Conservation (phyloP, 1,140 invertebrate genomes). For the Zaprionus taronus region DNA sequence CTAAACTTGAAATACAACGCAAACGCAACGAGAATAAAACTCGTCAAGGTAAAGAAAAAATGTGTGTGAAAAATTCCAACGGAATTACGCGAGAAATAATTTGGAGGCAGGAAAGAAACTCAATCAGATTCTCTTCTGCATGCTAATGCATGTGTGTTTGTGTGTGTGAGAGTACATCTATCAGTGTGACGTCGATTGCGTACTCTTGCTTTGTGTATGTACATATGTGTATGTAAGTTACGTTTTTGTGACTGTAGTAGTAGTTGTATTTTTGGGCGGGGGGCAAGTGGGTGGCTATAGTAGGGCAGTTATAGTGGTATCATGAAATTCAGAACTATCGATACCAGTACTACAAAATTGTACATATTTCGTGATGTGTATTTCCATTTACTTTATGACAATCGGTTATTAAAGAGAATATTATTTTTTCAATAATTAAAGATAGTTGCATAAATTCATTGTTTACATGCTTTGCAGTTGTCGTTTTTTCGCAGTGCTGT, state of each 20-base stretch:
- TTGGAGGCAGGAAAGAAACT: conserved; percentile 38
- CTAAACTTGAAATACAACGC: conserved; percentile 74
- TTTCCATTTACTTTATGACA: too few species aligned
- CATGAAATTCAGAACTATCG: neutral
- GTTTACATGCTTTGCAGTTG: conserved; percentile 58
- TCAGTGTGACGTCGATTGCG: conserved; percentile 48
- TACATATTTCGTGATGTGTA: neutral
- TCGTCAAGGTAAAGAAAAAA: conserved; percentile 71
- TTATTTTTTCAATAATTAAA: conserved; percentile 25
- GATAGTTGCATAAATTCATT: conserved; percentile 74
- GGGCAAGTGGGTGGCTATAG: conserved; percentile 42
- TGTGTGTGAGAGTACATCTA: conserved; percentile 19
- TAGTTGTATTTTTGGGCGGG: conserved; percentile 53
- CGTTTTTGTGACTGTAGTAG: conserved; percentile 31
- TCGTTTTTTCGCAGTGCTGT: conserved; percentile 51
- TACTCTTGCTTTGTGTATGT: conserved; percentile 18
- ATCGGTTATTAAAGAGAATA: neutral
- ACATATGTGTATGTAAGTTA: conserved; percentile 28
- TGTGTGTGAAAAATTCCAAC: conserved; percentile 75
- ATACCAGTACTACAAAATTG: neutral
- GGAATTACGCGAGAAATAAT: conserved; percentile 72
- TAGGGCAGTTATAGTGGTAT: conserved; percentile 5
- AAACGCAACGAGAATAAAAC: conserved; percentile 71
- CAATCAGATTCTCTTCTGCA: conserved; percentile 44
- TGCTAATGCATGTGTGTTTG: conserved; percentile 20